These are phyloP conservation scores for Glyptemys insculpta DNA, from an alignment of 2,797 vertebrate genomes.

Conservation along the genomic window DNA sequence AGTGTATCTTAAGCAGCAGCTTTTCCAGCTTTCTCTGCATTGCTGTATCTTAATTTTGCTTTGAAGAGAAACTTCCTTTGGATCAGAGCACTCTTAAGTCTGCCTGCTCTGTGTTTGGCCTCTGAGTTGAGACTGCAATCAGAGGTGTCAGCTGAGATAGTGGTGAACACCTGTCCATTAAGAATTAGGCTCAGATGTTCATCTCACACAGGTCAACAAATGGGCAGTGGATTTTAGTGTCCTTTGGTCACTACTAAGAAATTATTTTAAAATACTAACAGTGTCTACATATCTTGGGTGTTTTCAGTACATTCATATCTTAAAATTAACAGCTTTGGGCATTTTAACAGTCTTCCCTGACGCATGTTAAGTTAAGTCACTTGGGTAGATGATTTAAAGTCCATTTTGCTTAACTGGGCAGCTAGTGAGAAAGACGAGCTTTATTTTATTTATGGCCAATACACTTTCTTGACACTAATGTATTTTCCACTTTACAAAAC, in stretches of 20 bases:
- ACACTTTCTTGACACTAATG: slow-evolving; percentile 52
- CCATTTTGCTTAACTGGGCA: slow-evolving; percentile 54
- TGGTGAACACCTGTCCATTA: neutral
- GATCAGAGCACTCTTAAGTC: neutral
- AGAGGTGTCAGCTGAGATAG: fast-evolving
- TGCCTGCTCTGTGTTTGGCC: fast-evolving
- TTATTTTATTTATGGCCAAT: slow-evolving; percentile 65
- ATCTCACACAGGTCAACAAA: slow-evolving; percentile 12
- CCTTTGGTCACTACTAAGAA: slow-evolving; percentile 48
- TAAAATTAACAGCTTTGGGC: slow-evolving; percentile 73
- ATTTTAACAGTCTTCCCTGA: slow-evolving; percentile 67
- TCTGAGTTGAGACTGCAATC: neutral
- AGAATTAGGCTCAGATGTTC: fast-evolving
- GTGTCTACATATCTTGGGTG: slow-evolving; percentile 27
- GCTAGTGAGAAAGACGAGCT: slow-evolving; percentile 45
- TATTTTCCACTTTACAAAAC: slow-evolving; percentile 48
- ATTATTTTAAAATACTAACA: slow-evolving; percentile 67
- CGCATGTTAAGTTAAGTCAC: slow-evolving; percentile 54
- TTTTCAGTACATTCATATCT: slow-evolving; percentile 66
- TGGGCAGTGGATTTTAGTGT: slow-evolving; percentile 23
- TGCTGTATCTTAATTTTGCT: neutral
- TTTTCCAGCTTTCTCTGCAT: neutral
- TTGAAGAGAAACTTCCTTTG: neutral
- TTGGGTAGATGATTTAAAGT: slow-evolving; percentile 60
- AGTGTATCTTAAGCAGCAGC: neutral